A percentile compares a stretch with the other conserved stretches of the same genome.
These are phyloP conservation scores for Athene noctua DNA, from an alignment of 2,113 vertebrate species.

Conservation along the genomic window DNA sequence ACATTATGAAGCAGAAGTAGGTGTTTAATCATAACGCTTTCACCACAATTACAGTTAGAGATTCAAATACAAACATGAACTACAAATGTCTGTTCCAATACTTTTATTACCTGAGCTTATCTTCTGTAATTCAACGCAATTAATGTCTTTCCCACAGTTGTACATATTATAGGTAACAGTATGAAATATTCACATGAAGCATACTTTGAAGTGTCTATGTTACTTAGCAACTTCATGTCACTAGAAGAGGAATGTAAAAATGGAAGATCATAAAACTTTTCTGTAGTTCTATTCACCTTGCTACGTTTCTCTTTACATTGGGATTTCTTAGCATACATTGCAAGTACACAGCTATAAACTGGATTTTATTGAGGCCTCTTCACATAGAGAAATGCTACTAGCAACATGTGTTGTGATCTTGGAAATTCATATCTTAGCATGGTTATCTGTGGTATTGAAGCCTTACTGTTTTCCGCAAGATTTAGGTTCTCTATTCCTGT, in stretches of 20 bases:
- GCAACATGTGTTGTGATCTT: not conserved
- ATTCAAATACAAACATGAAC: not conserved
- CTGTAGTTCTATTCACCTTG: not conserved
- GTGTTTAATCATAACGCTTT: not conserved
- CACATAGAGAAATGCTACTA: not conserved
- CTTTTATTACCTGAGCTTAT: not conserved
- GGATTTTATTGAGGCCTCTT: not conserved
- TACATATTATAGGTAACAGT: not conserved
- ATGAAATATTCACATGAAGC: not conserved
- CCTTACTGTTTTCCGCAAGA: not conserved
- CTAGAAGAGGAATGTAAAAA: not conserved
- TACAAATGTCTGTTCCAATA: not conserved
- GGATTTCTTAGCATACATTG: not conserved
- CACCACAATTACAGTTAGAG: not conserved
- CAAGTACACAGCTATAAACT: not conserved
- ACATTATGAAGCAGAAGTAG: not conserved
- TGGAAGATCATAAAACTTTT: not conserved
- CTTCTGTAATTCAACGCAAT: not conserved
- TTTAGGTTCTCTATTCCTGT: not conserved
- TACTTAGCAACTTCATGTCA: not conserved
- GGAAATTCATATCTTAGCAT: not conserved
- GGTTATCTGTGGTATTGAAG: not conserved
- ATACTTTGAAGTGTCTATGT: not conserved
- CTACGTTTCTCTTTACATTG: accelerated
- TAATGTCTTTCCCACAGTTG: not conserved